Evolutionary conservation across 2,113 vertebrate species (phyloP), one percentile per base, ranked within the genome.

Genomic region (Scophthalmus maximus): DNA sequence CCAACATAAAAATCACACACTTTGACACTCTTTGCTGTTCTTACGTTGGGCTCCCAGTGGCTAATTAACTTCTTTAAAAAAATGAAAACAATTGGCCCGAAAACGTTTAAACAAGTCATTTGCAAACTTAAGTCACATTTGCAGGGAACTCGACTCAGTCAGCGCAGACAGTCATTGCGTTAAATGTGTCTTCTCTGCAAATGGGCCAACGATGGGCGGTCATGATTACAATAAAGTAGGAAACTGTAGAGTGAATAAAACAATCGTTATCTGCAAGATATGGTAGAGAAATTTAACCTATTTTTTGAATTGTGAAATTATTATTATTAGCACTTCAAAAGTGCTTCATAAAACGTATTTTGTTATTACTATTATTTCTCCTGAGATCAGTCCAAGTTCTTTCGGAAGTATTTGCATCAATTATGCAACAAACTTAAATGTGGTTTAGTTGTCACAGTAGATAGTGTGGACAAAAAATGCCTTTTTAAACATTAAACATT

Each of bases 391-490:
- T 23, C 14, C 15, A 18, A 26, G 25, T 22, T 56, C 2, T 58
- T 40, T 47, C 53, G 38, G 17, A 51, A 63, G 55, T 60, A 6
- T 60, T 53, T n/a, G 8, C 27, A 51, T 68, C 23, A 64, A 17
- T 67, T 68, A 40, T 27, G 18, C 32, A 55, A 36, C 57, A 40
- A 52, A 73, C 22, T 52, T 66, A 50, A 11, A 9, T 26, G 59
- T 20, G 44, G 20, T 22, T 61, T 30, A 46, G n/a, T 70, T 53
- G 59, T 53, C 1, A 30, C 2, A 11, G 38, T 65, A 50, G 27
- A 17, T 12, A 20, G 5, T 59, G 17, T 34, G 9, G 12, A 26
- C 26, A 32, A 11, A 26, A 55, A 46, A 23, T 23, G 29, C 25
- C 29, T 32, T 4, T 70, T 71, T n/a, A 11, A 51, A 9, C 44